A percentile compares a stretch with the other conserved stretches of the same genome.
These are phyloP conservation scores for Alsophila aescularia DNA, from an alignment of 2,888 invertebrate species.

Conservation along the genomic window DNA sequence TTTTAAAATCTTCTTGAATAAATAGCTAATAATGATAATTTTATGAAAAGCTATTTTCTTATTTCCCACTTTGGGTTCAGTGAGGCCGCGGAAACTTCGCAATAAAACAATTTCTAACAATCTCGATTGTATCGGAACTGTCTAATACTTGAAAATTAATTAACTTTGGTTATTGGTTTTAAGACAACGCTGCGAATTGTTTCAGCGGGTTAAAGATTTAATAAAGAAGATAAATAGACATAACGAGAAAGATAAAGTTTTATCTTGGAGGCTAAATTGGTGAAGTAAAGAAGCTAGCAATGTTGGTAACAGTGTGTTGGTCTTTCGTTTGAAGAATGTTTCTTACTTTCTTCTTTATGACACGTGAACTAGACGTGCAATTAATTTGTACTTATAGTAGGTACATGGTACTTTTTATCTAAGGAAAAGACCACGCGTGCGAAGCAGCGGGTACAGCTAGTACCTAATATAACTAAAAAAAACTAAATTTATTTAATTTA, in stretches of 20 bases:
- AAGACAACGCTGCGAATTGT: conserved; percentile 32
- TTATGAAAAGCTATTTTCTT: background rate
- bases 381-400: too few species aligned
- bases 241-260: conserved; percentile 8
- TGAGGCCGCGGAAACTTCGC: conserved; percentile 38
- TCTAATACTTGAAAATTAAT: conserved; percentile 56
- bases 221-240: conserved; percentile 32
- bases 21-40: too few species aligned
- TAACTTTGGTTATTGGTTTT: conserved; percentile 55
- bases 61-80: conserved; percentile 10
- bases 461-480: too few species aligned
- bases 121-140: conserved; percentile 44
- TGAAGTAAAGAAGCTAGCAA: conserved; percentile 4
- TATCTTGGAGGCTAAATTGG: conserved; percentile 10
- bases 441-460: too few species aligned
- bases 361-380: too few species aligned
- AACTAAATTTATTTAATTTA: too few species aligned
- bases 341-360: too few species aligned
- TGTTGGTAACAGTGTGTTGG: too few species aligned
- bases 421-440: too few species aligned
- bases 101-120: conserved; percentile 50
- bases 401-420: too few species aligned
- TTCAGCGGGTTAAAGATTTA: conserved; percentile 39
- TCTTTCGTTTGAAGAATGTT: too few species aligned
- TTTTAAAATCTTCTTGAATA: too few species aligned